Conservation (phyloP, 1,140 invertebrate genomes). For the Periplaneta americana region DNA sequence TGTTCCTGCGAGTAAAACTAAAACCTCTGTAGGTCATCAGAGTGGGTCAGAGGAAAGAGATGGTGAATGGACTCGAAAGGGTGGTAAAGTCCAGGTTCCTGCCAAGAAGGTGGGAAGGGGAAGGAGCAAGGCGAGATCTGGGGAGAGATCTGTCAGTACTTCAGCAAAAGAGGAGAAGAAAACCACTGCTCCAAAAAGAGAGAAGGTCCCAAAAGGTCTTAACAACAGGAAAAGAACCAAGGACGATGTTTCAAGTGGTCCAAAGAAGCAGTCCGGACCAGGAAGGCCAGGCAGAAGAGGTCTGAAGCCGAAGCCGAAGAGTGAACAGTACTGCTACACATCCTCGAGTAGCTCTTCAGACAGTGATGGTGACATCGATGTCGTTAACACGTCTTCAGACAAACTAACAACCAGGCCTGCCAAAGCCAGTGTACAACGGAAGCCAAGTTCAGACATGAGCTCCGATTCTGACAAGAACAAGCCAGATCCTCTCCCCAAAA, state of each 20-base stretch:
- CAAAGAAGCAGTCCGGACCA: constrained; percentile 13
- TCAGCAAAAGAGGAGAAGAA: constrained; percentile 29
- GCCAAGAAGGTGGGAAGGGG: not conserved
- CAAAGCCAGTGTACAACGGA: not conserved
- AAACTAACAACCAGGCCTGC: not conserved
- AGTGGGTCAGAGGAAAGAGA: not conserved
- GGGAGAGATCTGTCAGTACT: not conserved
- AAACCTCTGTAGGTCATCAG: not conserved
- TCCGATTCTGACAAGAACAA: constrained; percentile 34
- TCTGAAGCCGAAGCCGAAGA: not conserved
- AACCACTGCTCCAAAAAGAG: constrained; percentile 24
- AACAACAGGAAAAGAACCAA: not conserved
- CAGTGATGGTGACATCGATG: not conserved
- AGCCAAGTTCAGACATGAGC: not conserved
- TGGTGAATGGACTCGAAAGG: not conserved
- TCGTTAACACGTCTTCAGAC: not conserved
- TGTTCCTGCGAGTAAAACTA: not conserved
- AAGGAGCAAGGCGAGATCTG: not conserved
- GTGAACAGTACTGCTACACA: too few species aligned
- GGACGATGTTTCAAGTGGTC: not conserved
- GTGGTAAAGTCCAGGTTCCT: not conserved
- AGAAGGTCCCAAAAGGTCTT: constrained; percentile 22
- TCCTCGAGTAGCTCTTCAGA: constrained; percentile 18
- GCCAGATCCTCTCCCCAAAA: not conserved
- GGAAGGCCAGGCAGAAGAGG: constrained; percentile 5